These are phyloP conservation scores for Diaperis boleti DNA, from an alignment of 2,888 invertebrate genomes.

Conservation along the genomic window DNA sequence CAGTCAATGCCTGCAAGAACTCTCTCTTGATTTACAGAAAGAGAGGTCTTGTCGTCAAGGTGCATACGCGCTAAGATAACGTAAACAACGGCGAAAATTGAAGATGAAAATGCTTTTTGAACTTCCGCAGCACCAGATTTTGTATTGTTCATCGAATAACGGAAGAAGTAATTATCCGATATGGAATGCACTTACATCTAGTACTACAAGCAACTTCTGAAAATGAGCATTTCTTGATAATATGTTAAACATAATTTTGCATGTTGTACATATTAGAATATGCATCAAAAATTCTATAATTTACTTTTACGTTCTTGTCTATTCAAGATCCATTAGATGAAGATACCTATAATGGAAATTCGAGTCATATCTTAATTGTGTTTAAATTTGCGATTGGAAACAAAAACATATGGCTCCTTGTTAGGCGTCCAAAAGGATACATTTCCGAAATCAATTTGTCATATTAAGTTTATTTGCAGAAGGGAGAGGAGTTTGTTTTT, in stretches of 20 bases:
- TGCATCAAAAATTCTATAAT: too few relatives aligned
- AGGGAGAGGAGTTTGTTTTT: conserved; percentile 42
- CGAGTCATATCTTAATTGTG: not conserved
- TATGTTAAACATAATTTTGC: too few relatives aligned
- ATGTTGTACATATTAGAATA: too few relatives aligned
- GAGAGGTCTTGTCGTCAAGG: conserved; percentile 27
- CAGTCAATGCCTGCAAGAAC: conserved; percentile 44
- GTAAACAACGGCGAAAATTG: conserved; percentile 10
- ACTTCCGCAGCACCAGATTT: too few relatives aligned
- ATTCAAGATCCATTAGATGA: too few relatives aligned
- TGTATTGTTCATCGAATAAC: too few relatives aligned
- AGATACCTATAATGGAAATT: too few relatives aligned
- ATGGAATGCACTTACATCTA: too few relatives aligned
- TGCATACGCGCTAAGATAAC: conserved; percentile 29
- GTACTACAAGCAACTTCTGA: too few relatives aligned
- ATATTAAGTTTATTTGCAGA: conserved; percentile 37
- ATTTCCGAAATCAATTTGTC: conserved; percentile 44
- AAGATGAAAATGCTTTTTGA: not conserved
- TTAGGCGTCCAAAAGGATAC: conserved; percentile 32
- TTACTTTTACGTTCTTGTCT: too few relatives aligned
- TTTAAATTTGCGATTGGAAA: conserved; percentile 7
- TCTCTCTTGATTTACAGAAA: conserved; percentile 26
- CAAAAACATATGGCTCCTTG: conserved; percentile 24
- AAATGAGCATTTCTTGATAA: too few relatives aligned
- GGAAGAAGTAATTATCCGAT: too few relatives aligned